These are phyloP conservation scores for Nasonia vitripennis DNA, from an alignment of 1,140 invertebrate species.

Conservation along the genomic window DNA sequence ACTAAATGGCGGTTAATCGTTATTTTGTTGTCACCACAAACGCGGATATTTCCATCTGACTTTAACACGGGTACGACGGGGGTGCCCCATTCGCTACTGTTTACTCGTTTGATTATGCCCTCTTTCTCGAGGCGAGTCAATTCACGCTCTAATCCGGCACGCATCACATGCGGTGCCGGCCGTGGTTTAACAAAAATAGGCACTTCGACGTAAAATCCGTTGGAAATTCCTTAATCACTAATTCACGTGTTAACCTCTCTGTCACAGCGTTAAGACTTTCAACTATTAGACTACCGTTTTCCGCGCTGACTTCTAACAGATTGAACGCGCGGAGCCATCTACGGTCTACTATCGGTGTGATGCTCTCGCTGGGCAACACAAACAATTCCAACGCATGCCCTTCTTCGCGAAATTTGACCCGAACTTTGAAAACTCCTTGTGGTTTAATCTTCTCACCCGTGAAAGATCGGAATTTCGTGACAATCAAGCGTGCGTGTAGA, in stretches of 20 bases:
- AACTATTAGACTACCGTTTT: too few relatives aligned
- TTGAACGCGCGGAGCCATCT: conserved; percentile 44
- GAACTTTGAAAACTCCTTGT: conserved; percentile 40
- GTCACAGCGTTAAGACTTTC: too few relatives aligned
- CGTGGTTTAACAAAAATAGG: conserved; percentile 23
- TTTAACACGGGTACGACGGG: conserved; percentile 27
- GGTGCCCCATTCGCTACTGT: conserved; percentile 21
- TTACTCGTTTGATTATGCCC: not conserved
- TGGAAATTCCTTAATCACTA: not conserved
- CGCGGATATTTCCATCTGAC: not conserved
- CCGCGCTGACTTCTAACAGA: not conserved
- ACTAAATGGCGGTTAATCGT: too few relatives aligned
- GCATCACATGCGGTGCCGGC: conserved; percentile 17
- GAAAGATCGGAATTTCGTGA: too few relatives aligned
- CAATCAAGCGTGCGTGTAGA: too few relatives aligned
- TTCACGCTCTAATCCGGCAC: not conserved
- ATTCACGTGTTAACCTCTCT: too few relatives aligned
- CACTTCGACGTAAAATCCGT: not conserved
- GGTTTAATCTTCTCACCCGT: not conserved
- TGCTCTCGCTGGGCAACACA: conserved; percentile 38
- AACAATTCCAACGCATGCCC: conserved; percentile 42
- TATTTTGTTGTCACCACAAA: too few relatives aligned
- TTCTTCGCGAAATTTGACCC: conserved; percentile 12
- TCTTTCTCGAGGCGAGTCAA: not conserved
- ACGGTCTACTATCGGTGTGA: conserved; percentile 44